A percentile compares a stretch with the other conserved stretches of the same genome.
Conservation (phyloP, 2,888 invertebrate species). For the Melinaea menophilus region DNA sequence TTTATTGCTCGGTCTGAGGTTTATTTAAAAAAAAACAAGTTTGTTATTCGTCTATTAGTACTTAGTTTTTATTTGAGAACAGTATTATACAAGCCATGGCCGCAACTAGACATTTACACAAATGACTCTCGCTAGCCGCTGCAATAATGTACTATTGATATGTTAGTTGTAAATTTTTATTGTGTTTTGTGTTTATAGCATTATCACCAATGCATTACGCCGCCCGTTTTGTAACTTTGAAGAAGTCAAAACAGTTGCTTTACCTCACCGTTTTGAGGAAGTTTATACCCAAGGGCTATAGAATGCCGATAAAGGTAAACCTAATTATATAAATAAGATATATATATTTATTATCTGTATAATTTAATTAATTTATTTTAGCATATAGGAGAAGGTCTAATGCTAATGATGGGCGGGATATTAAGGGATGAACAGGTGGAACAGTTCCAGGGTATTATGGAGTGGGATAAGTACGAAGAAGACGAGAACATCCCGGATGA, state of each 20-base stretch:
- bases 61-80: too few relatives aligned
- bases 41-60: too few relatives aligned
- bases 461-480: constrained; percentile 72
- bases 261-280: constrained; percentile 70
- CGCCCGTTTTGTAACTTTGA: constrained; percentile 80
- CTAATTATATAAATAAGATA: background rate
- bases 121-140: too few relatives aligned
- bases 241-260: constrained; percentile 74
- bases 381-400: constrained; percentile 76
- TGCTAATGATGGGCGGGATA: constrained; percentile 81
- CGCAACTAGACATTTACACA: too few relatives aligned
- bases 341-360: background rate
- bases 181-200: constrained; percentile 58
- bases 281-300: constrained; percentile 57
- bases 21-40: too few relatives aligned
- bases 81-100: too few relatives aligned
- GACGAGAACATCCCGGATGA: constrained; percentile 61
- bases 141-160: too few relatives aligned
- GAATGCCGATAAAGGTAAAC: constrained; percentile 69
- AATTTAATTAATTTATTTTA: constrained; percentile 38
- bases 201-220: constrained; percentile 85
- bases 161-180: too few relatives aligned
- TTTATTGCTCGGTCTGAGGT: too few relatives aligned
- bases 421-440: constrained; percentile 70
- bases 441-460: constrained; percentile 69